phyloP scores from a whole-genome alignment of 2,113 vertebrate species.

The Microtus ochrogaster region DNA sequence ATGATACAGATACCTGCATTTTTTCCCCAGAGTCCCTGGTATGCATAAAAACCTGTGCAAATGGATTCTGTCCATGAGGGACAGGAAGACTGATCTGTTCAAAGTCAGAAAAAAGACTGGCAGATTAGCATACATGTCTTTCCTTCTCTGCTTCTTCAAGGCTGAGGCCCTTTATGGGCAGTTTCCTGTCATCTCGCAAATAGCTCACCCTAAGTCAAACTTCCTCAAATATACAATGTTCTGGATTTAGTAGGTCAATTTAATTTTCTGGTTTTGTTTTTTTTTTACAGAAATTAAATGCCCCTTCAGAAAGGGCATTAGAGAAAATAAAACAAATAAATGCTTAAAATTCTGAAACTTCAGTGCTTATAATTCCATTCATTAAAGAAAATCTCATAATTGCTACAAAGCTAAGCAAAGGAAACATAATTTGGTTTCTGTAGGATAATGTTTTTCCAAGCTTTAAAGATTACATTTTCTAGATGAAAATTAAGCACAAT shows the following conservation, averaged over 20 bases:
- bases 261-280: background rate
- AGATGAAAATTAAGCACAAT: slow-evolving; percentile 48
- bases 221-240: background rate
- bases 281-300: background rate
- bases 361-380: slow-evolving; percentile 15
- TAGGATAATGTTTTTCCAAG: slow-evolving; percentile 26
- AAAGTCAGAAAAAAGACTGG: background rate
- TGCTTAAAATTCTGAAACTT: slow-evolving; percentile 34
- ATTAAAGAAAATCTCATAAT: slow-evolving; percentile 64
- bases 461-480: slow-evolving; percentile 38
- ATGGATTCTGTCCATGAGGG: rapidly evolving
- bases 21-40: background rate
- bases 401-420: slow-evolving; percentile 39
- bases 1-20: background rate
- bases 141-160: background rate
- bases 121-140: background rate
- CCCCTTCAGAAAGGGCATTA: background rate
- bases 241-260: background rate
- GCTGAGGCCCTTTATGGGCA: background rate
- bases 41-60: background rate
- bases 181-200: background rate
- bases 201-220: background rate
- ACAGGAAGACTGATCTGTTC: background rate
- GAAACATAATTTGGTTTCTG: slow-evolving; percentile 57
- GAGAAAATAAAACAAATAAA: background rate